Conservation (phyloP, 2,888 invertebrate species). For the Eulithis testata region DNA sequence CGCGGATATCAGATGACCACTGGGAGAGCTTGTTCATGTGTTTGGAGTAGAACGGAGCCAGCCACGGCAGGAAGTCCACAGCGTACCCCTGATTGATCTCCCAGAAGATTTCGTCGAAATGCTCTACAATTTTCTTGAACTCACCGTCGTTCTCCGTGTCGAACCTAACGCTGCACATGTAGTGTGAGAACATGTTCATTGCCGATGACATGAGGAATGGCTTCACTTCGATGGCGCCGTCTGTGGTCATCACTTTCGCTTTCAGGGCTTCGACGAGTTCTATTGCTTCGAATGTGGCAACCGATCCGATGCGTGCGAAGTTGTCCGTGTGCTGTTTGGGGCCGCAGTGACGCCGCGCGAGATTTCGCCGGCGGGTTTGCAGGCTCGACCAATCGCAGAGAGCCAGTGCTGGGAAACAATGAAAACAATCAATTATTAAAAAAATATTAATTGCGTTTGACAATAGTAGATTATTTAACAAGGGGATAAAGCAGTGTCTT, state of each 20-base stretch:
- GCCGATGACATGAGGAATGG: slow-evolving; percentile 89
- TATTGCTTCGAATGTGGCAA: slow-evolving; percentile 87
- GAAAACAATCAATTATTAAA: not conserved
- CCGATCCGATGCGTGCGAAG: slow-evolving; percentile 89
- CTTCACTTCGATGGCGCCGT: slow-evolving; percentile 85
- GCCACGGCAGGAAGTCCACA: slow-evolving; percentile 93
- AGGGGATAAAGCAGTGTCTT: too few relatives aligned
- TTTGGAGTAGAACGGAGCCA: slow-evolving; percentile 88
- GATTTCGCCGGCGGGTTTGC: slow-evolving; percentile 90
- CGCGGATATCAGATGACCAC: slow-evolving; percentile 89
- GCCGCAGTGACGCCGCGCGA: slow-evolving; percentile 92
- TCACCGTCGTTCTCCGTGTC: slow-evolving; percentile 86
- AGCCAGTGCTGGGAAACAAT: slow-evolving; percentile 89
- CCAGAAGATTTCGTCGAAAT: slow-evolving; percentile 95
- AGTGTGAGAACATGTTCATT: slow-evolving; percentile 93
- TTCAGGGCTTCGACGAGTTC: slow-evolving; percentile 85
- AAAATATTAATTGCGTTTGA: not conserved
- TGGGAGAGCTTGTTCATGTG: slow-evolving; percentile 88
- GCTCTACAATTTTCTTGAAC: slow-evolving; percentile 87
- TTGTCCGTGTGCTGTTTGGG: slow-evolving; percentile 90
- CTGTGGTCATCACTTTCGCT: slow-evolving; percentile 64
- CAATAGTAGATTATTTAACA: too few relatives aligned
- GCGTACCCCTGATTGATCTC: slow-evolving; percentile 96
- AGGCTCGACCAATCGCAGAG: slow-evolving; percentile 95
- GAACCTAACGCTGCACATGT: slow-evolving; percentile 93